Evolutionary conservation across 2,797 vertebrate genomes (phyloP).

Genomic region (Mormyrus hasselquistii): DNA sequence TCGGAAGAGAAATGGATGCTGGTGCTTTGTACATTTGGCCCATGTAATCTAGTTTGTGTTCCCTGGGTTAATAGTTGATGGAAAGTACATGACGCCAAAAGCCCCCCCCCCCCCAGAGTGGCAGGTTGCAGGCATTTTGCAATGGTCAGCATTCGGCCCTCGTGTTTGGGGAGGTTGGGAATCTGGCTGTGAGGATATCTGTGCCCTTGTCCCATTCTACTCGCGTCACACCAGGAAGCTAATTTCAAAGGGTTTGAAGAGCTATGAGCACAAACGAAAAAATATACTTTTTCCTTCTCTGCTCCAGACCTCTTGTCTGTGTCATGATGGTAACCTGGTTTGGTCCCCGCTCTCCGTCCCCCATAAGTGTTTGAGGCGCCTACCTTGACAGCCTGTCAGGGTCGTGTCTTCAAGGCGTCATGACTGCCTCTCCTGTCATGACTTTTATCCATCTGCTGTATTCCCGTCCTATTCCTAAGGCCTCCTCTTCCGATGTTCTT

Average conservation of each 20-base stretch:
- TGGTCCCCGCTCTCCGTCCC: not conserved
- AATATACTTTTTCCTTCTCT: not conserved
- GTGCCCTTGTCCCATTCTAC: not conserved
- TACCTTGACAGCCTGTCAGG: not conserved
- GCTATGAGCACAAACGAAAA: not conserved
- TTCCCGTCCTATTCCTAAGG: not conserved
- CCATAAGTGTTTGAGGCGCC: not conserved
- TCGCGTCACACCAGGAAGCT: not conserved
- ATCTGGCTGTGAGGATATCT: not conserved
- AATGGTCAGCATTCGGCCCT: not conserved
- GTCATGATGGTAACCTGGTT: not conserved
- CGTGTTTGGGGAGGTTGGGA: not conserved
- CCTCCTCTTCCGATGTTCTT: not conserved
- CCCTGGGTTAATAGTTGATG: not conserved
- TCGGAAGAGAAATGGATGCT: not conserved
- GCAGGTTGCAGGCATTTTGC: not conserved
- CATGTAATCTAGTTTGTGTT: not conserved
- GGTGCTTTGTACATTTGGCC: not conserved
- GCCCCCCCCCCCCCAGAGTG: not conserved
- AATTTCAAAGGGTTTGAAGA: slow-evolving; percentile 8
- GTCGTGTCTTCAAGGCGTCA: not conserved
- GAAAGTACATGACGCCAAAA: not conserved
- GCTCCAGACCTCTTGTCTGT: not conserved
- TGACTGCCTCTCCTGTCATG: not conserved
- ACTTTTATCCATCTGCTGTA: not conserved